These are phyloP conservation scores for Callosobruchus maculatus DNA, from an alignment of 2,888 invertebrate genomes.

Conservation along the genomic window DNA sequence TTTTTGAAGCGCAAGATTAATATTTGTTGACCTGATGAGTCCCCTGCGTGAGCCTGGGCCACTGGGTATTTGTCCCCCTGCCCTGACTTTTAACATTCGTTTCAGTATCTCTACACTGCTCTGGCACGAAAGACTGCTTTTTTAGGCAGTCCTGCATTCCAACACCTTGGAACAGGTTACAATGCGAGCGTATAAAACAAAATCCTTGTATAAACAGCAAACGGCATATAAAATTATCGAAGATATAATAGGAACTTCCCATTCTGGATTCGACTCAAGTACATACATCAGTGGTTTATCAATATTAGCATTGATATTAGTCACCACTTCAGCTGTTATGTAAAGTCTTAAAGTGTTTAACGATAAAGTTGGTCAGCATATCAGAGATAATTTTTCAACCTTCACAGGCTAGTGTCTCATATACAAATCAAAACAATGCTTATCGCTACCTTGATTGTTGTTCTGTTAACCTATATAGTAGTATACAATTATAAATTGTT, in stretches of 20 bases:
- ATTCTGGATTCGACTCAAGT: neutral
- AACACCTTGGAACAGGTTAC: neutral
- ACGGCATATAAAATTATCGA: neutral
- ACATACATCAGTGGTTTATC: neutral
- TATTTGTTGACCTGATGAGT: no score
- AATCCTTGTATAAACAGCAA: neutral
- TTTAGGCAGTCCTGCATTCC: neutral
- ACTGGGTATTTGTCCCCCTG: no score
- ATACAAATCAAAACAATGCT: neutral
- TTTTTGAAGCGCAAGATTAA: no score
- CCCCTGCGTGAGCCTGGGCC: no score
- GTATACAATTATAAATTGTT: conserved; percentile 10
- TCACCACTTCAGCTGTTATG: neutral
- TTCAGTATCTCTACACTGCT: no score
- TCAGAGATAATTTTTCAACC: neutral
- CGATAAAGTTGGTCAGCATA: neutral
- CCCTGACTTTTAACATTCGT: no score
- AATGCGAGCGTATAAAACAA: neutral
- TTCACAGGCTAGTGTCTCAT: neutral
- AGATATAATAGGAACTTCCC: neutral
- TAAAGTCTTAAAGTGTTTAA: neutral
- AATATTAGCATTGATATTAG: neutral
- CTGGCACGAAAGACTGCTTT: neutral
- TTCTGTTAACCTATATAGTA: neutral
- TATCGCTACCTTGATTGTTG: neutral